Conservation (phyloP, 2,113 vertebrate species). For the Natator depressus region DNA sequence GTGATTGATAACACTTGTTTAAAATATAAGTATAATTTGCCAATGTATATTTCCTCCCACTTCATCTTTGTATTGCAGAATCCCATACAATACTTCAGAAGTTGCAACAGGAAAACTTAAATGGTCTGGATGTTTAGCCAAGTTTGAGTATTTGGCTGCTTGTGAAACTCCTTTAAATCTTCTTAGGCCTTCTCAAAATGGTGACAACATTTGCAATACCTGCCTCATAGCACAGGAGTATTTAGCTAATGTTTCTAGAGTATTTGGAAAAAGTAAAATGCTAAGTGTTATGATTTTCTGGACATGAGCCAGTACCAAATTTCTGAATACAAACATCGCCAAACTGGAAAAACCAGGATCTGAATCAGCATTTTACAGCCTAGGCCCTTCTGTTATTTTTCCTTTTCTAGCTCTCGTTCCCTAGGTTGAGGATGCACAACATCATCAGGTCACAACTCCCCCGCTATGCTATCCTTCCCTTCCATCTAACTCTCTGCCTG, state of each 20-base stretch:
- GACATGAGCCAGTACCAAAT: background rate
- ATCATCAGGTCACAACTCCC: background rate
- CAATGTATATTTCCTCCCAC: rapidly evolving
- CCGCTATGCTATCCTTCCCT: background rate
- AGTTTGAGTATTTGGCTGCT: background rate
- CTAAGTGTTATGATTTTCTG: background rate
- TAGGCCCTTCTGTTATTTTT: background rate
- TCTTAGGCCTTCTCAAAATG: background rate
- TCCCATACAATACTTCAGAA: background rate
- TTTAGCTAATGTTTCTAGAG: background rate
- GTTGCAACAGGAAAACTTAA: background rate
- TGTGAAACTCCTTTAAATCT: background rate
- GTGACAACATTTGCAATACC: background rate
- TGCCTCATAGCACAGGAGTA: rapidly evolving
- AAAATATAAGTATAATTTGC: background rate
- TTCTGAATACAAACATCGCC: background rate
- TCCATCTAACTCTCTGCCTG: background rate
- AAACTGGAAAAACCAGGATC: background rate
- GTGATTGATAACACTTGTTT: background rate
- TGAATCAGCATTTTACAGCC: background rate
- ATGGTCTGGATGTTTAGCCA: background rate
- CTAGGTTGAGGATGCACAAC: background rate
- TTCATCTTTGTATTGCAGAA: background rate
- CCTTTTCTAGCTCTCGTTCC: background rate
- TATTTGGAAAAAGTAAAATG: background rate